Conservation (phyloP, 2,797 vertebrate species). For the Ctenopoma kingsleyae region DNA sequence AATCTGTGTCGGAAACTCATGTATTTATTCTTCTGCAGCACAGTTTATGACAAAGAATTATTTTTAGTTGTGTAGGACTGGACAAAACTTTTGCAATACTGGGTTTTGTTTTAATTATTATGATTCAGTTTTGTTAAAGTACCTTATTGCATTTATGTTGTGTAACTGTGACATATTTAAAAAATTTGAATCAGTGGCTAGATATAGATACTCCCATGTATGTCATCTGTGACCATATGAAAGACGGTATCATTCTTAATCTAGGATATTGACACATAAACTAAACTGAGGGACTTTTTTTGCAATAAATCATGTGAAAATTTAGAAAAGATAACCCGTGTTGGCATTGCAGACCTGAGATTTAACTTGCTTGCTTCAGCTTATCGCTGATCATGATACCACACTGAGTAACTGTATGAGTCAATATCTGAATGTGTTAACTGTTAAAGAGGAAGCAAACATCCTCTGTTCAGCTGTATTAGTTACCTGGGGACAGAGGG, state of each 20-base stretch:
- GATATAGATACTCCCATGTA: constrained; percentile 12
- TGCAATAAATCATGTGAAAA: background rate
- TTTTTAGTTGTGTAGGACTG: constrained; percentile 12
- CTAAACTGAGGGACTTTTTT: constrained; percentile 30
- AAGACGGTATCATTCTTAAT: background rate
- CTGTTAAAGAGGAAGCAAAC: constrained; percentile 60
- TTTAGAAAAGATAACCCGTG: background rate
- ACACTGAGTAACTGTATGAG: constrained; percentile 19
- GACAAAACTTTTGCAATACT: constrained; percentile 34
- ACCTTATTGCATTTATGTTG: background rate
- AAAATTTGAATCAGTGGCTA: background rate
- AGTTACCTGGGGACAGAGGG: constrained; percentile 41
- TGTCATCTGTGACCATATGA: constrained; percentile 12
- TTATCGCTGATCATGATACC: constrained; percentile 1
- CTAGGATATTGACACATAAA: background rate
- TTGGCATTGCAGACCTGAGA: background rate
- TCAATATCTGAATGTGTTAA: constrained; percentile 43
- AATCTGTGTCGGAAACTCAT: background rate
- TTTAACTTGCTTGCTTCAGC: background rate
- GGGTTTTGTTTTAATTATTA: constrained; percentile 13
- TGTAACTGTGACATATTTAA: background rate
- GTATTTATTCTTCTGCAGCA: constrained; percentile 7
- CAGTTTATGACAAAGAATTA: background rate
- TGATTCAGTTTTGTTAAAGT: constrained; percentile 12
- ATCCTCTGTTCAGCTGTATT: constrained; percentile 27